A percentile compares a stretch with the other conserved stretches of the same genome.
These are phyloP conservation scores for Radopholus similis DNA, from an alignment of 1,140 invertebrate genomes.

Conservation along the genomic window DNA sequence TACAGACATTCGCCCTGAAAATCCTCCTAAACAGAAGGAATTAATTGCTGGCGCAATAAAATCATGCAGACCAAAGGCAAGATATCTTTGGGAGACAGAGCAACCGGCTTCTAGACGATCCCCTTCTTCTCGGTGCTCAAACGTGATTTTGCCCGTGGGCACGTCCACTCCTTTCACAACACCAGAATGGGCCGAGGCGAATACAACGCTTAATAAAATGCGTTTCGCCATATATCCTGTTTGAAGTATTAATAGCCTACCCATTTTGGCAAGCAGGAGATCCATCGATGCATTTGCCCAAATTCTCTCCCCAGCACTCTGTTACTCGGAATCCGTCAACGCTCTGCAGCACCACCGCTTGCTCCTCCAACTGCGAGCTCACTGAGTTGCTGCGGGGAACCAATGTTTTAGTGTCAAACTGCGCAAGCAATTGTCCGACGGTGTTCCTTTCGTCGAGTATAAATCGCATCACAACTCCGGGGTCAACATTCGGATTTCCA, in stretches of 20 bases:
- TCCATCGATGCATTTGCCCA: conserved; percentile 26
- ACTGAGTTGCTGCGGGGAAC: background rate
- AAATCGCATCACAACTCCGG: background rate
- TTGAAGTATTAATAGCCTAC: background rate
- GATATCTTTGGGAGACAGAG: background rate
- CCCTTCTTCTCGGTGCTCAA: background rate
- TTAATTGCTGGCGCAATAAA: background rate
- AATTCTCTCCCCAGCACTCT: conserved; percentile 3
- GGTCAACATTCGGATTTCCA: background rate
- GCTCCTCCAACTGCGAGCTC: background rate
- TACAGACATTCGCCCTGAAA: conserved; percentile 2
- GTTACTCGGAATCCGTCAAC: background rate
- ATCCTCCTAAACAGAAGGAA: conserved; percentile 14
- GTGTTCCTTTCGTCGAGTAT: conserved; percentile 20
- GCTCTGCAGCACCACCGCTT: background rate
- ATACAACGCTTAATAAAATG: conserved; percentile 12
- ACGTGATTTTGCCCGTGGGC: background rate
- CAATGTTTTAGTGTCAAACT: background rate
- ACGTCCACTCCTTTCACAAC: background rate
- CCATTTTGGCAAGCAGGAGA: conserved; percentile 7
- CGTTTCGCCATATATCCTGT: background rate
- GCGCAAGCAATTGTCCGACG: background rate
- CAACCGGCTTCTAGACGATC: conserved; percentile 11
- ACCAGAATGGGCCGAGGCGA: conserved; percentile 12
- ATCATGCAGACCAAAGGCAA: conserved; percentile 16